Evolutionary conservation across 1,140 invertebrate species (phyloP), one percentile per base, ranked within the genome.

Genomic region (Brachionus angularis): DNA sequence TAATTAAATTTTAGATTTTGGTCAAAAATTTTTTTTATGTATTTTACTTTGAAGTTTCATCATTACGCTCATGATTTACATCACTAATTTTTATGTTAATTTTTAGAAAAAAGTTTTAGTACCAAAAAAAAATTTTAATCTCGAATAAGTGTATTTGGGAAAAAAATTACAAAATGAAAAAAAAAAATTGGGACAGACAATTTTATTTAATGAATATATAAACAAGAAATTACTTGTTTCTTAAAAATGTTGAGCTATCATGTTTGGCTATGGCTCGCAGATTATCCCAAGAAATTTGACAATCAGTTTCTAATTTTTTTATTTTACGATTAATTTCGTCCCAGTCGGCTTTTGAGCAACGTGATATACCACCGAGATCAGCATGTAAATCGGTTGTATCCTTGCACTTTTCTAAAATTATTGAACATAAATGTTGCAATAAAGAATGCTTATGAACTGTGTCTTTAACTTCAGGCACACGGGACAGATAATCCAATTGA

Each of bases 391-490:
- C 96, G 4, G 90, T 91, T 10, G 79, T 79, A 67, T 96, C 91
- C 0, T 91, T 89, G 82, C 89, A 95, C 79, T 95, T 91, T 79
- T 98, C 93, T 83, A 96, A 89, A 52, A 99, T 91, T 84, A 96
- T 94, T 79, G 92, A 90, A 81, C 93, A 97, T 58, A 98, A 85
- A 83, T 99, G 96, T 82, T 98, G 92, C 39, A 98, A 85, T 67
- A 98, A 84, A 23, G 94, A 94, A 82, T 98, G 93, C 81, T 98
- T 98, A 80, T 98, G 92, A 27, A 97, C 91, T 0, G 95, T 97
- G 80, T 98, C 95, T 84, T 98, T 98, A 1, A 99, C 94, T 86
- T 98, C 96, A 75, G 95, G 93, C 74, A 97, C 91, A 86, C 97
- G 97, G 47, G 91, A 86, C 74, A 99, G 84, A 81, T 98, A 99